phyloP scores from a whole-genome alignment of 2,113 vertebrate species.

The Manacus vitellinus region DNA sequence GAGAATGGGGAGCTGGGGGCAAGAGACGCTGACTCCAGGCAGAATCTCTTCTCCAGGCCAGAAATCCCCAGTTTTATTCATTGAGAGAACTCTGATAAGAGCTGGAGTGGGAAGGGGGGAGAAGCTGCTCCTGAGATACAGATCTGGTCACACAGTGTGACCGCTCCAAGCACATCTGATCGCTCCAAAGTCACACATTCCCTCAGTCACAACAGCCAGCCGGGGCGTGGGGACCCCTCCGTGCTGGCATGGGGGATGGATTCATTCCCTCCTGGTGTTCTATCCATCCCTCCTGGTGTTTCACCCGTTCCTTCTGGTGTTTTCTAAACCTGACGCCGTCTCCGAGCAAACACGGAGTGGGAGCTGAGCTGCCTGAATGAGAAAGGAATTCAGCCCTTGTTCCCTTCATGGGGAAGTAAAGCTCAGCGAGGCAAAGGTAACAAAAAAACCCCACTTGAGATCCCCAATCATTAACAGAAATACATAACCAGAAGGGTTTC shows the following conservation, averaged over 20 bases:
- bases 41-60: not conserved
- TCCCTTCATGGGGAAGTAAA: conserved; percentile 36
- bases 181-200: not conserved
- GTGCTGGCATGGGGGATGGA: not conserved
- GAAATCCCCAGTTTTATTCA: fast-evolving
- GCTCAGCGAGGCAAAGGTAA: conserved; percentile 51
- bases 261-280: not conserved
- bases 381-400: conserved; percentile 65
- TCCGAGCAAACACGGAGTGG: fast-evolving
- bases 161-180: not conserved
- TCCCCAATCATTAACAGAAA: conserved; percentile 72
- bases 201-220: not conserved
- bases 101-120: not conserved
- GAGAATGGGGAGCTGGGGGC: fast-evolving
- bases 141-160: not conserved
- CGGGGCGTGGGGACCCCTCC: not conserved
- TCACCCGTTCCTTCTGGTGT: not conserved
- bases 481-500: conserved; percentile 30
- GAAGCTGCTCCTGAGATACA: not conserved
- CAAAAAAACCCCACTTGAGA: conserved; percentile 56
- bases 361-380: not conserved
- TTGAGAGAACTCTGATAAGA: not conserved
- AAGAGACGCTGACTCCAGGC: not conserved
- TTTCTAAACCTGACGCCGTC: not conserved
- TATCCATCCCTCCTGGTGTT: not conserved